Evolutionary conservation across 1,140 invertebrate species (phyloP), one percentile per base, ranked within the genome.

Genomic region (Drosophila pectinifera): DNA sequence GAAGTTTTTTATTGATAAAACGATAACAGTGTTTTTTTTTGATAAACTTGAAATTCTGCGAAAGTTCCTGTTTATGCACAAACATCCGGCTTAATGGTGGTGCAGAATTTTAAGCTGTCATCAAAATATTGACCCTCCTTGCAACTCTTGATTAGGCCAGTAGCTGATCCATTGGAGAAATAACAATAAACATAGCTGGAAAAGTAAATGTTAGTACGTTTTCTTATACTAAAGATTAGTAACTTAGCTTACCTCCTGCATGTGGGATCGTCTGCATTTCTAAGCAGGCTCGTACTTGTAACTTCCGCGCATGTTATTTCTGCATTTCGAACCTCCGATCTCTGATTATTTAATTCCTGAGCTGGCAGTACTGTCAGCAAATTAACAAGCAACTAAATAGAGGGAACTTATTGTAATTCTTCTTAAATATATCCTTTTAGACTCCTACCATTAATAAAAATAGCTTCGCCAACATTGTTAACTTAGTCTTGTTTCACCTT

Each of bases 1-100:
- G 11, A 20, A 51, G 26, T 18, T 49, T 16, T 49, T 51, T 51
- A 51, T 51, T 34, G 11, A 1, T 34, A 13, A 31, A 51, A 18
- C 26, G 16, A 51, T 20, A 51, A 34, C 22, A 46, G 16, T 20
- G 28, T 20, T 51, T 1, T 18, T 18, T 22, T 31, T 31, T 31
- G 48, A 51, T 20, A 31, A 51, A 8, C 48, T 18, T 11, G 48
- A 51, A 51, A 51, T 51, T 51, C 48, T 51, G 28, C 48, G 48
- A 51, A 51, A 31, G 6, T 8, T 5, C 5, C 16, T 14, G 11
- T 14, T 51, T 31, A 54, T 54, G 8, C 4, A 36, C 51, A 54
- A 34, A 14, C 13, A 54, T 20, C 51, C 14, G 28, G 51, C 5
- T 54, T 39, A 16, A 1, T 24, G 20, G 8, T 7, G 3, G 4